Conservation (phyloP, 2,113 vertebrate species). For the Nettapus auritus region DNA sequence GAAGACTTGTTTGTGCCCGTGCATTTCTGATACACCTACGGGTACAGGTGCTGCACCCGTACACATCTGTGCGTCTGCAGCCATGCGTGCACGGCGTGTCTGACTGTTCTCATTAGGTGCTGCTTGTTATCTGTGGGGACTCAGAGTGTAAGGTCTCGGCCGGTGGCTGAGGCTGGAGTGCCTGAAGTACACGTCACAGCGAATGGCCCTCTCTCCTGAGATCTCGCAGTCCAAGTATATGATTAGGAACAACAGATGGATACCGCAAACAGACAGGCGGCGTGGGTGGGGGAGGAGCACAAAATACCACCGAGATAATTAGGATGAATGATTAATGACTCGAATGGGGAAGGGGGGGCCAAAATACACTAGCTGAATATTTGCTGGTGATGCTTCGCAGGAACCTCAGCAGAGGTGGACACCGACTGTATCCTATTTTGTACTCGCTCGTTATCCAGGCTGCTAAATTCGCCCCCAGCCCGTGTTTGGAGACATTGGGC, state of each 20-base stretch:
- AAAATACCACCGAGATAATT: conserved; percentile 6
- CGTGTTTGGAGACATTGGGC: background rate
- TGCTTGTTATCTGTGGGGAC: background rate
- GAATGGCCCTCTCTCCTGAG: conserved; percentile 1
- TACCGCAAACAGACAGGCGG: conserved; percentile 1
- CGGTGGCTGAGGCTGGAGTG: background rate
- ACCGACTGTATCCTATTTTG: background rate
- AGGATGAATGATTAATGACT: conserved; percentile 56
- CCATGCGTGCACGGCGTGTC: rapidly evolving
- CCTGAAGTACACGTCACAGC: background rate
- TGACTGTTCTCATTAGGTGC: background rate
- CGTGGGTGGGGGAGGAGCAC: conserved; percentile 31
- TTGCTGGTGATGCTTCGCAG: background rate
- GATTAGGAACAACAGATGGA: conserved; percentile 54
- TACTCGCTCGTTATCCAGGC: background rate
- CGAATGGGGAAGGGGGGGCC: background rate
- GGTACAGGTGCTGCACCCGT: no score
- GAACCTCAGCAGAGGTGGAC: background rate
- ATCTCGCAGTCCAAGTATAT: background rate
- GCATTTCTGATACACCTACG: rapidly evolving
- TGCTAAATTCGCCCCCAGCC: background rate
- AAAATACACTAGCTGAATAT: background rate
- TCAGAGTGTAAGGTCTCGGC: background rate
- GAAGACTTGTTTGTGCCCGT: background rate
- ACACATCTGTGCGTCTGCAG: no score